Evolutionary conservation across 2,888 invertebrate species (phyloP), one percentile per base, ranked within the genome.

Genomic region (Cosmorhoe ocellata): DNA sequence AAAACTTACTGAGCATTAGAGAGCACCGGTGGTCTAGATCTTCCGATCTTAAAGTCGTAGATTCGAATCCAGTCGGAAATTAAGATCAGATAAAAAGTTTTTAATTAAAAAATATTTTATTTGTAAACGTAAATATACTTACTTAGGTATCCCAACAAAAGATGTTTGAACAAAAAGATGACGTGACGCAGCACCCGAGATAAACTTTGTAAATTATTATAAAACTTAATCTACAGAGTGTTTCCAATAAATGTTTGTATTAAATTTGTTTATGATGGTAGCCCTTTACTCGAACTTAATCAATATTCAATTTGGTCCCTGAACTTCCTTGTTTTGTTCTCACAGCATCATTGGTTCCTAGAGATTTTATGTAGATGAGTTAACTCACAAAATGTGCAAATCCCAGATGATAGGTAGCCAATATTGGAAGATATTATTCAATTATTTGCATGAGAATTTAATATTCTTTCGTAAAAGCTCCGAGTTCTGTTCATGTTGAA

Each of bases 121-220:
- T n/a, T n/a, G n/a, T n/a, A n/a, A n/a, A n/a, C n/a, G n/a, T n/a
- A n/a, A n/a, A n/a, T n/a, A n/a, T n/a, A n/a, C n/a, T n/a, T n/a
- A n/a, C n/a, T n/a, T 50, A 61, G 61, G 63, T 62, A 56, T 66
- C 60, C 58, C 32, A 43, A 43, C 31, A 32, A 34, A 32, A n/a
- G n/a, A 36, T 12, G 36, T 48, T 28, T 44, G 58, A 58, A 58
- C 66, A 69, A 67, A 62, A 59, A 52, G 61, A 58, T 18, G 34
- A 18, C 22, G 24, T 7, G n/a, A 11, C 10, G 11, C 60, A 59
- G 61, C 58, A 53, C 45, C 59, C 64, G 66, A 72, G 72, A 69
- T 74, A 65, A 74, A 74, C 62, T 70, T 73, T 58, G 38, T 53
- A 51, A 64, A 68, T 66, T 62, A 64, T 65, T 61, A 57, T 55